Conservation (phyloP, 2,888 invertebrate genomes). For the Drosophila infuscata region DNA sequence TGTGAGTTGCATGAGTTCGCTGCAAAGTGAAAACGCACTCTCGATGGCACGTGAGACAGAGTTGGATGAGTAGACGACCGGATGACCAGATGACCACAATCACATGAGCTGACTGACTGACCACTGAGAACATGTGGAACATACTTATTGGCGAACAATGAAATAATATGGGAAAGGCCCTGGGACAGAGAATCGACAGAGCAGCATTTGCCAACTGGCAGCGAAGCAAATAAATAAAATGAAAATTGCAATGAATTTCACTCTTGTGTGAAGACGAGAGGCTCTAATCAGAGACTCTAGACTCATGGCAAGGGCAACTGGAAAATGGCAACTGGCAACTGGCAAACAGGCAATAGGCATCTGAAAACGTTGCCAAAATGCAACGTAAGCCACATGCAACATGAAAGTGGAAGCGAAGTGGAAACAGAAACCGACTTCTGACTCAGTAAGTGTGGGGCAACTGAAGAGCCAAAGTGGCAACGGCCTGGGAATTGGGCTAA, state of each 20-base stretch:
- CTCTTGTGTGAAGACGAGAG: slow-evolving; percentile 74
- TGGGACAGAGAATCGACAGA: slow-evolving; percentile 34
- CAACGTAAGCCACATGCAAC: slow-evolving; percentile 77
- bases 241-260: slow-evolving; percentile 78
- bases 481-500: slow-evolving; percentile 84
- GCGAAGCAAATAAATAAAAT: slow-evolving; percentile 66
- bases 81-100: slow-evolving; percentile 37
- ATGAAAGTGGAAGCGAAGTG: slow-evolving; percentile 67
- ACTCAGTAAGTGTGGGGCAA: slow-evolving; percentile 31
- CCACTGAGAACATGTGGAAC: slow-evolving; percentile 52
- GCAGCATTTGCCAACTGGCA: slow-evolving; percentile 8
- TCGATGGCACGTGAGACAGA: slow-evolving; percentile 74
- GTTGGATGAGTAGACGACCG: slow-evolving; percentile 25
- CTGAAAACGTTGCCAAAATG: slow-evolving; percentile 66
- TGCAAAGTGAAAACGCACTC: slow-evolving; percentile 73
- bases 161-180: slow-evolving; percentile 65
- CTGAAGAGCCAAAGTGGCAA: slow-evolving; percentile 57
- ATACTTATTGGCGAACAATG: slow-evolving; percentile 58
- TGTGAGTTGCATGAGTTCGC: slow-evolving; percentile 29
- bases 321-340: slow-evolving; percentile 33
- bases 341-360: slow-evolving; percentile 33
- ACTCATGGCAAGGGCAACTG: slow-evolving; percentile 48
- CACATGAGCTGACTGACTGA: slow-evolving; percentile 25
- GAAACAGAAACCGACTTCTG: slow-evolving; percentile 54
- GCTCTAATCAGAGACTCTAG: slow-evolving; percentile 70